Conservation (phyloP, 2,888 invertebrate species). For the Eupithecia dodoneata region DNA sequence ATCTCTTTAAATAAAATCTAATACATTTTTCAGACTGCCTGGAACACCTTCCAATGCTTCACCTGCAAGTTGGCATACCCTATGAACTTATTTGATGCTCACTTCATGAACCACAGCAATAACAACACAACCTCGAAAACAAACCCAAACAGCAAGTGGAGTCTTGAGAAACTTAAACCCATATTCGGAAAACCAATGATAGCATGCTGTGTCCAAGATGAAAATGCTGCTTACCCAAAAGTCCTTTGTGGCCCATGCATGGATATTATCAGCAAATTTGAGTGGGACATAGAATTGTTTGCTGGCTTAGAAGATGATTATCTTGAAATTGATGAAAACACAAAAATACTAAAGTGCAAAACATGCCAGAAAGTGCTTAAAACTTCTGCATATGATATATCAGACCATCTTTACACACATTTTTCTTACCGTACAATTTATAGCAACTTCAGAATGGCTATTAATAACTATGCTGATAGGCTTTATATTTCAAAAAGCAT, state of each 20-base stretch:
- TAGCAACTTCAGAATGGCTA: constrained; percentile 7
- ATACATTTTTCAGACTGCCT: constrained; percentile 55
- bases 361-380: constrained; percentile 50
- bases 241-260: constrained; percentile 20
- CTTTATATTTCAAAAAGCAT: constrained; percentile 24
- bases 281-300: constrained; percentile 43
- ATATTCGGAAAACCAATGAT: constrained; percentile 3
- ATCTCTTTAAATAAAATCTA: neutral
- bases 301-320: constrained; percentile 45
- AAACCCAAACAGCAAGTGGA: constrained; percentile 3
- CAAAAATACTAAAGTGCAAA: constrained; percentile 54
- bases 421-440: constrained; percentile 31
- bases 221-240: constrained; percentile 12
- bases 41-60: constrained; percentile 59
- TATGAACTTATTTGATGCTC: constrained; percentile 40
- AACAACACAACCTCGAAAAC: constrained; percentile 15
- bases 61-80: constrained; percentile 54
- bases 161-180: neutral
- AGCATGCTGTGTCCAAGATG: constrained; percentile 16
- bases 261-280: constrained; percentile 32
- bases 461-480: constrained; percentile 23
- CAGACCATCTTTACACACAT: constrained; percentile 46
- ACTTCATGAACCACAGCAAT: constrained; percentile 44
- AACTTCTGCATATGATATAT: constrained; percentile 44
- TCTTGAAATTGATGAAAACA: constrained; percentile 51